Base-by-base conservation (phyloP, 2,113 vertebrate species). In the Cyprinodon variegatus region DNA sequence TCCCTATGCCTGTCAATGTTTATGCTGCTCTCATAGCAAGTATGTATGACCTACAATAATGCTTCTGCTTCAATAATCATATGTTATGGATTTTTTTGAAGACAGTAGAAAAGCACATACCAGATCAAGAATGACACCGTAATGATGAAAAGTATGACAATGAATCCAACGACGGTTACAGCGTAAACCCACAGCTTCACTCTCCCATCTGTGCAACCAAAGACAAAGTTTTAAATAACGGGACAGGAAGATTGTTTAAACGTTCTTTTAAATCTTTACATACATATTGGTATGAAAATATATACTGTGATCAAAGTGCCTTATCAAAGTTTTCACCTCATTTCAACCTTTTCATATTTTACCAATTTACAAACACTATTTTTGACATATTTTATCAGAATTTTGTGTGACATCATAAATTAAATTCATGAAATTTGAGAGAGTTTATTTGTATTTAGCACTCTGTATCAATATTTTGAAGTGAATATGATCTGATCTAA, bases 141-240 rank as follows among this genome's bases (percentile, higher is more conserved):
- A 88, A 97, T 95, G 77, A 98, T 91, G 90, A 97, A 95, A 92
- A 97, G 83, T 74, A 98, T 94, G 78, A 99, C 84, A 85, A 99
- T 86, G 92, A 98, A 96, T 87, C 96, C 95, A 1, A 95, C 96
- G 68, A 94, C 96, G 62, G 96, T 97, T 88, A 96, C 96, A 3
- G 95, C 97, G 4, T 99, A 99, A 69, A 99, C 97, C 98, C 98
- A 99, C 48, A 97, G 90, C 94, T 97, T 98, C 76, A 98, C 93
- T 93, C 96, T 95, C 70, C 97, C 97, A 94, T 99, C 98, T 99
- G 94, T 92, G 68, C 73, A 92, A 92, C 86, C 68, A 89, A 62
- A 90, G 84, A 76, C 75, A 64, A 90, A 71, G 68, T 61, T 79
- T 84, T 83, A 59, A 84, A 69, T 59, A 45, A 43, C 75, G 94